Base-by-base conservation (phyloP, 1,140 invertebrate genomes). In the Xylocopa sonorina region DNA sequence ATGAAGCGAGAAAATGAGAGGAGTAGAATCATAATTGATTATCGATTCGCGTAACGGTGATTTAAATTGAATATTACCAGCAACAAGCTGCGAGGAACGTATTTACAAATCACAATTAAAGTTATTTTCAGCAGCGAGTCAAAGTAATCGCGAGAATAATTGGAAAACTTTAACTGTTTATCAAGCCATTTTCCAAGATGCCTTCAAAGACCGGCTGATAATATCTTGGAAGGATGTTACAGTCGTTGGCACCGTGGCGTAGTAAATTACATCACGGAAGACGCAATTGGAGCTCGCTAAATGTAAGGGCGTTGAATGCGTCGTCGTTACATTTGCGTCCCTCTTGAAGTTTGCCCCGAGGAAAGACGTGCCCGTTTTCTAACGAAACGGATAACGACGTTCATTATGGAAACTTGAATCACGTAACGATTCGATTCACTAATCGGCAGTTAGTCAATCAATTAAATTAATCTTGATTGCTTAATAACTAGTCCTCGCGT, bases 161-260 rank as follows among this genome's bases (percentile, higher is more conserved):
- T 83, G 68, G 34, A 50, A 74, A 79, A 83, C 60, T 84, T 82
- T 27, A 62, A 74, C 82, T 68, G 64, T 63, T 69, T 79, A 66
- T 68, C 58, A 41, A 51, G n/a, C 18, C 41, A 18, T 43, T 66
- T 32, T 29, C 48, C 3, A n/a, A 29, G 55, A 32, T 34, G n/a
- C 57, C 53, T 51, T 14, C n/a, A 32, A 50, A 68, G 55, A 24
- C 3, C 5, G 14, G 21, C 10, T 27, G 43, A n/a, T 51, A 71
- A 38, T 60, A 60, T 21, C 64, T 69, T 41, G 24, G n/a, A 60
- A 6, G 18, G 14, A 21, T 58, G 53, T 71, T 27, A 41, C 27
- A 57, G 51, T 46, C 24, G 51, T 67, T 43, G 16, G 34, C 32
- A 24, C 43, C 32, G 21, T 27, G 21, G 55, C 9, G 21, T 38